Evolutionary conservation across 1,140 invertebrate species (phyloP).

Genomic region (Bicyclus anynana): DNA sequence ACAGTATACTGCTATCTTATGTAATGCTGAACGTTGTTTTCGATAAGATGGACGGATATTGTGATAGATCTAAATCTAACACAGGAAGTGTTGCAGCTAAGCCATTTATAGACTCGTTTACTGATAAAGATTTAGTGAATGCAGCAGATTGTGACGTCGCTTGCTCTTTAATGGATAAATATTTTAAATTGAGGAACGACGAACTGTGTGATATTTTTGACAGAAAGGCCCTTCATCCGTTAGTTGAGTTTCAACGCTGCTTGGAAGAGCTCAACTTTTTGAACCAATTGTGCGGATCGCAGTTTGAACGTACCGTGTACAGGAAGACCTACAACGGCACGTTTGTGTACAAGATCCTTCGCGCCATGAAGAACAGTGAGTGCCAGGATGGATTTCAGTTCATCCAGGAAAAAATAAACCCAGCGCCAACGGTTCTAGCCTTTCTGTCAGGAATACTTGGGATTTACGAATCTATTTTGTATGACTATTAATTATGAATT

Average conservation of each 20-base stretch:
- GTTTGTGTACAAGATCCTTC: constrained; percentile 31
- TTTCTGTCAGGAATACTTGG: not conserved
- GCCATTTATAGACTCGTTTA: constrained; percentile 5
- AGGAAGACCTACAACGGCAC: constrained; percentile 35
- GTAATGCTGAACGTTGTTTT: constrained; percentile 26
- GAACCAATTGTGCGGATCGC: constrained; percentile 38
- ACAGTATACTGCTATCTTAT: constrained; percentile 32
- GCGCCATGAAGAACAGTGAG: constrained; percentile 6
- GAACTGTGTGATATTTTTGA: constrained; percentile 23
- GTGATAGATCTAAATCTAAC: not conserved
- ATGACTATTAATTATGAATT: not conserved
- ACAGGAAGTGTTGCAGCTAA: not conserved
- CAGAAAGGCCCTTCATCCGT: constrained; percentile 18
- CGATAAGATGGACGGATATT: constrained; percentile 1
- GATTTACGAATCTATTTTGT: not conserved
- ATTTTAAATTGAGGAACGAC: constrained; percentile 12
- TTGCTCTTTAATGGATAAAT: constrained; percentile 9
- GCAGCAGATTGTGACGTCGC: constrained; percentile 22
- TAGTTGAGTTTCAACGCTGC: constrained; percentile 37
- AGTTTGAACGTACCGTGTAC: constrained; percentile 27
- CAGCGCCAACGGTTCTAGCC: not conserved
- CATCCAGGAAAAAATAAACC: not conserved
- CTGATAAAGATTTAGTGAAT: constrained; percentile 14
- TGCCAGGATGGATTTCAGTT: not conserved
- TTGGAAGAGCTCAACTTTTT: constrained; percentile 36